These are phyloP conservation scores for Odontomachus brunneus DNA, from an alignment of 1,140 invertebrate genomes.

Conservation along the genomic window DNA sequence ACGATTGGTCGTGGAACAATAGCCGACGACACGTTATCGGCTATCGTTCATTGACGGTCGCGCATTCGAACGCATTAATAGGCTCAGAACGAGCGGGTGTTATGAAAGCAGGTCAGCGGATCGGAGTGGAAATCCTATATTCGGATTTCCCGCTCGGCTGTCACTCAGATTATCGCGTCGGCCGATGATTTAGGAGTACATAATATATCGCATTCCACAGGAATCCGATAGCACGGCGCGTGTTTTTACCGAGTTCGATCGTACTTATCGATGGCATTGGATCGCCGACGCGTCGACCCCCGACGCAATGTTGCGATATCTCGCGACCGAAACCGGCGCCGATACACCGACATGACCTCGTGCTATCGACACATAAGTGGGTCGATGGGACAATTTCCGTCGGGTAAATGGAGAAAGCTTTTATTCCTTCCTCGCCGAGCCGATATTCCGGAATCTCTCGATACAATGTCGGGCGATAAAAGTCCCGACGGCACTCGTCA, in stretches of 20 bases:
- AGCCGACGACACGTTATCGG: slow-evolving; percentile 4
- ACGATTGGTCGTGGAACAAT: slow-evolving; percentile 36
- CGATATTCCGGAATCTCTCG: slow-evolving; percentile 8
- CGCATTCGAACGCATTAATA: slow-evolving; percentile 21
- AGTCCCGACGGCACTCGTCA: slow-evolving; percentile 33
- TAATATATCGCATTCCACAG: background rate
- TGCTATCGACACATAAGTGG: background rate
- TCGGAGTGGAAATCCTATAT: slow-evolving; percentile 10
- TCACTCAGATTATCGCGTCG: background rate
- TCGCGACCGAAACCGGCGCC: background rate
- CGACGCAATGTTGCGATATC: background rate
- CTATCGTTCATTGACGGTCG: slow-evolving; percentile 31
- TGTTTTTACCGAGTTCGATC: background rate
- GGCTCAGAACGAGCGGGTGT: slow-evolving; percentile 28
- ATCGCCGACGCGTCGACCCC: background rate
- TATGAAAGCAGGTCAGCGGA: slow-evolving; percentile 36
- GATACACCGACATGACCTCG: slow-evolving; percentile 27
- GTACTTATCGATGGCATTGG: slow-evolving; percentile 2
- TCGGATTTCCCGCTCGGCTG: background rate
- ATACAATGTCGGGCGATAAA: slow-evolving; percentile 29
- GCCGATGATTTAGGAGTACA: background rate
- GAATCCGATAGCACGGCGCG: background rate
- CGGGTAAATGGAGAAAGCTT: slow-evolving; percentile 18
- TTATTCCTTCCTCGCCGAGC: slow-evolving; percentile 3
- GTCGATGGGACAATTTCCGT: slow-evolving; percentile 38